These are phyloP conservation scores for Ophiothrix spiculata DNA, from an alignment of 35 echinoderm and acorn worm genomes.

Conservation along the genomic window DNA sequence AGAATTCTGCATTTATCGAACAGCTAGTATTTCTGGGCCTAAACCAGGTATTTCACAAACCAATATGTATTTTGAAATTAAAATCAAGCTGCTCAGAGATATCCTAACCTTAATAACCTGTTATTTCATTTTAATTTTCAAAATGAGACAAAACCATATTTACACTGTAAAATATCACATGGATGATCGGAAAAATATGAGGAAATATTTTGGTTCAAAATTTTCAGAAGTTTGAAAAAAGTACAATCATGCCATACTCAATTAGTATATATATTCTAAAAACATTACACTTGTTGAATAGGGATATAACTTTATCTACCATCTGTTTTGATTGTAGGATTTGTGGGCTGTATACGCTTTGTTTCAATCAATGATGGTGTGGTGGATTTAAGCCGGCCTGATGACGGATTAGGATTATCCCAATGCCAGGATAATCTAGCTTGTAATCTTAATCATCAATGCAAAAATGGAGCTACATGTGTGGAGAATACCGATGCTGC, in stretches of 20 bases:
- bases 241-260: background rate
- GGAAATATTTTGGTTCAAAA: too few relatives aligned
- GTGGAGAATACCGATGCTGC: background rate
- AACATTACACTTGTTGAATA: background rate
- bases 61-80: too few relatives aligned
- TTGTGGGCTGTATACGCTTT: background rate
- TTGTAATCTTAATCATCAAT: constrained; percentile 68
- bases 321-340: background rate
- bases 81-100: too few relatives aligned
- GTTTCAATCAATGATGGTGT: background rate
- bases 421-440: constrained; percentile 42
- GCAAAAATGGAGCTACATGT: constrained; percentile 72
- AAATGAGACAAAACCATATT: too few relatives aligned
- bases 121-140: too few relatives aligned
- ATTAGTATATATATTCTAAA: too few relatives aligned
- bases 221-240: background rate
- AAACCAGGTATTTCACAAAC: too few relatives aligned
- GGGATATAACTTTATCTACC: too few relatives aligned
- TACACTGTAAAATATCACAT: too few relatives aligned
- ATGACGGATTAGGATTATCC: constrained; percentile 34
- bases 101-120: too few relatives aligned
- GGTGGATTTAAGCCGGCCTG: background rate
- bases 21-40: background rate
- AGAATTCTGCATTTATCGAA: too few relatives aligned
- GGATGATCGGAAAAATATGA: too few relatives aligned